A percentile compares a stretch with the other conserved stretches of the same genome.
Conservation (phyloP, 2,888 invertebrate species). For the Scelioninae gen. 1 region DNA sequence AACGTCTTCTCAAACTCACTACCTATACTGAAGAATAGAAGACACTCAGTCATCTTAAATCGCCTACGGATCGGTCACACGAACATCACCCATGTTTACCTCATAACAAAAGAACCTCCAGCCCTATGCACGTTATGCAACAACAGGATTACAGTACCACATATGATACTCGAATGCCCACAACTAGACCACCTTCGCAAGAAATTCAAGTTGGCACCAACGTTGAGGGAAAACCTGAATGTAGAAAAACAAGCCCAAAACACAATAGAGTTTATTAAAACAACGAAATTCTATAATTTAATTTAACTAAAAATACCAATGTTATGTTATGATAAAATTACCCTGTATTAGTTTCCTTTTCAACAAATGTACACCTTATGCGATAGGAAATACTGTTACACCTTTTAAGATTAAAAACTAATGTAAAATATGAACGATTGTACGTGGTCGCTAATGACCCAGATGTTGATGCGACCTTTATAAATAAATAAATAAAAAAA, state of each 20-base stretch:
- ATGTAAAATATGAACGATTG: background rate
- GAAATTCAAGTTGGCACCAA: background rate
- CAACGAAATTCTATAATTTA: background rate
- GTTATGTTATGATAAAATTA: too few relatives aligned
- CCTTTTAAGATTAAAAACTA: background rate
- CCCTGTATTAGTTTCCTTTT: too few relatives aligned
- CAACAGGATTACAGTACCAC: background rate
- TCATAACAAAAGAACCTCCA: too few relatives aligned
- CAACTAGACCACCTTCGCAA: background rate
- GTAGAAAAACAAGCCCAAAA: background rate
- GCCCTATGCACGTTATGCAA: background rate
- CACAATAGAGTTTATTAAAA: background rate
- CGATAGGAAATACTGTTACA: background rate
- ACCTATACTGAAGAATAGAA: too few relatives aligned
- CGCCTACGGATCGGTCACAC: background rate
- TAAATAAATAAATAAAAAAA: background rate
- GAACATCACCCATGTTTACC: background rate
- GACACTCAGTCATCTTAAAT: background rate
- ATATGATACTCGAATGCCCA: background rate
- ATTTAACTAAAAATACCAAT: too few relatives aligned
- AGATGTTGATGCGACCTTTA: conserved; percentile 2
- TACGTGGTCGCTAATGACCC: background rate
- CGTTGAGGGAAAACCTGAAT: background rate
- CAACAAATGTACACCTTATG: background rate
- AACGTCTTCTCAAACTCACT: too few relatives aligned